Percentiles rank a stretch among this genome's conserved stretches.
Evolutionary conservation across 1,140 invertebrate species (phyloP).

Genomic region (Ditylenchus dipsaci): DNA sequence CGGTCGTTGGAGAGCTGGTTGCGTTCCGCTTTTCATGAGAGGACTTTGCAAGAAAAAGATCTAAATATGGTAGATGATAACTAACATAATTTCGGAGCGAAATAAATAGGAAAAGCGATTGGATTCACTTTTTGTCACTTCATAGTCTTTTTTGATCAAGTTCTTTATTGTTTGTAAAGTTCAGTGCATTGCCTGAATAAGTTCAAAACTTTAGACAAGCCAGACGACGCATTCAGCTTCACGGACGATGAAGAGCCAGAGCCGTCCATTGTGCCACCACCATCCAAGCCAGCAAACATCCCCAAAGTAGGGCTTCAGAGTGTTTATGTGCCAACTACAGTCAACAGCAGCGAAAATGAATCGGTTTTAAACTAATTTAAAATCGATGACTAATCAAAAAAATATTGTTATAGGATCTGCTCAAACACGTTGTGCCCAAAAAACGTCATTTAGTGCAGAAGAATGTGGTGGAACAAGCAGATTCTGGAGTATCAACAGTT

Average conservation of each 20-base stretch:
- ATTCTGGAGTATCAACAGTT: background rate
- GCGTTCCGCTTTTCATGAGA: background rate
- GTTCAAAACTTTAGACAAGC: background rate
- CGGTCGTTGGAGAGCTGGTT: background rate
- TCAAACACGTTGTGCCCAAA: background rate
- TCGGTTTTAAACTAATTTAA: background rate
- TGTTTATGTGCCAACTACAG: background rate
- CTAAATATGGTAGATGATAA: too few species aligned
- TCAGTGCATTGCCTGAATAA: too few species aligned
- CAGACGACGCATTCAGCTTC: conserved; percentile 11
- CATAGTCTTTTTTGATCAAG: too few species aligned
- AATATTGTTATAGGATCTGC: background rate
- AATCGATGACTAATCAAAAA: background rate
- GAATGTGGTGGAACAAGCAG: background rate
- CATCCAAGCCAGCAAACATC: background rate
- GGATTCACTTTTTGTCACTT: too few species aligned
- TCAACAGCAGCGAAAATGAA: too few species aligned
- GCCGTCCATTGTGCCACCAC: background rate
- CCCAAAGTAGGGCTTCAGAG: background rate
- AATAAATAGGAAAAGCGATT: too few species aligned
- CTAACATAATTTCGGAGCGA: too few species aligned
- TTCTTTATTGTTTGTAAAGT: too few species aligned
- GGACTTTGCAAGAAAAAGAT: background rate
- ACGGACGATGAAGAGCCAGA: conserved; percentile 10
- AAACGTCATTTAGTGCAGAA: background rate